Conservation (phyloP, 2,113 vertebrate species). For the Choloepus hoffmanni region DNA sequence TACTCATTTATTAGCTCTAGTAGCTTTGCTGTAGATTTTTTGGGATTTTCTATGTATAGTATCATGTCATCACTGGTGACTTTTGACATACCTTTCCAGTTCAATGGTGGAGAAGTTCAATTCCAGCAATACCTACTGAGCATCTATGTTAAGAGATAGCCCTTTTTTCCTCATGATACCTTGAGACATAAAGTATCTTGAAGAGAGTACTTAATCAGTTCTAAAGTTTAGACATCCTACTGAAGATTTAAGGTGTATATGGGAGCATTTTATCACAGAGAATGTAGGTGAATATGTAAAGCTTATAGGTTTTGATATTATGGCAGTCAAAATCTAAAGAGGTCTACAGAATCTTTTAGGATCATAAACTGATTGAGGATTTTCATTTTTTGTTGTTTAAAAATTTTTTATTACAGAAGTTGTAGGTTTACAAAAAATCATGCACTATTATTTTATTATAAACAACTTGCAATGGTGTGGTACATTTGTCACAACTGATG, state of each 20-base stretch:
- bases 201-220: background rate
- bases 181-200: background rate
- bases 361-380: background rate
- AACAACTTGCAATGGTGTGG: too few relatives aligned
- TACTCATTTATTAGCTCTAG: too few relatives aligned
- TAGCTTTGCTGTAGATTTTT: too few relatives aligned
- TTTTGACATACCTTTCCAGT: background rate
- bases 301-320: background rate
- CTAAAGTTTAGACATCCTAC: background rate
- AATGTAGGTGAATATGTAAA: background rate
- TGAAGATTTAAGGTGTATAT: background rate
- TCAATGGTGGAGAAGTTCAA: background rate
- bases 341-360: background rate
- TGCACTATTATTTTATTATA: too few relatives aligned
- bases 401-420: too few relatives aligned
- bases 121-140: background rate
- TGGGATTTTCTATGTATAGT: too few relatives aligned
- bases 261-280: background rate
- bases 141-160: background rate
- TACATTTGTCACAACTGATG: too few relatives aligned
- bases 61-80: background rate
- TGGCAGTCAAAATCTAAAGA: background rate
- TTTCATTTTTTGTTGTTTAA: background rate
- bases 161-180: background rate
- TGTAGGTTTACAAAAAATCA: too few relatives aligned